Base-by-base conservation (phyloP, 53 echinoderm and acorn worm genomes). In the Echinarachnius parma region DNA sequence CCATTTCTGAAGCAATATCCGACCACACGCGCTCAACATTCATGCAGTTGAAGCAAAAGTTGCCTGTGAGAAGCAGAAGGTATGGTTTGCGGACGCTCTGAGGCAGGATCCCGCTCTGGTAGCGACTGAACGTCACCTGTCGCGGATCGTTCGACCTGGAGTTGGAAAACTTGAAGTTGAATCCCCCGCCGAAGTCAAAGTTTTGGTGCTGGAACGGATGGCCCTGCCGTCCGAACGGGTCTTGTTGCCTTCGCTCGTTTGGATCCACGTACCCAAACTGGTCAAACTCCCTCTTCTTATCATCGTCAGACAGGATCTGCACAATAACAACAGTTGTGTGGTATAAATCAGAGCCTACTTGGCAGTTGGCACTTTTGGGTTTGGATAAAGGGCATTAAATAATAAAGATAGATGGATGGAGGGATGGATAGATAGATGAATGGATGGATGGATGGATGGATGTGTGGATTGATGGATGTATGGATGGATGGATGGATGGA, bases 31-130 rank as follows among this genome's bases (percentile, higher is more conserved):
- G 76, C 62, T 96, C 96, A 3, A 91, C 58, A 46, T 81, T 75
- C 49, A 85, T 77, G 54, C 96, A 96, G 74, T 75, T 84, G 57
- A 91, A 91, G 46, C 96, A 96, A 85, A 87, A 91, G 47, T 89
- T 82, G 4, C 87, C 96, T 3, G 87, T 91, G n/a, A 91, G 75
- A 21, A 96, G 59, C 35, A 96, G 70, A 50, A 96, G 60, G 67
- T 76, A 96, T 1, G 91, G 91, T 61, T 91, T 96, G 21, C 66
- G 33, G 5, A 39, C 46, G 60, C 96, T 96, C 62, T 87, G 79
- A 0, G 96, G 96, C 14, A 91, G 54, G 56, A 96, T 61, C 7
- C 67, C 84, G 13, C 25, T 28, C 33, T 96, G 77, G 32, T 67
- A 83, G 48, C 63, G 80, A 5, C 54, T 26, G 27, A 87, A 70